Percentiles rank a stretch among this genome's conserved stretches.
Evolutionary conservation across 2,113 vertebrate species (phyloP).

Genomic region (Pipa parva): DNA sequence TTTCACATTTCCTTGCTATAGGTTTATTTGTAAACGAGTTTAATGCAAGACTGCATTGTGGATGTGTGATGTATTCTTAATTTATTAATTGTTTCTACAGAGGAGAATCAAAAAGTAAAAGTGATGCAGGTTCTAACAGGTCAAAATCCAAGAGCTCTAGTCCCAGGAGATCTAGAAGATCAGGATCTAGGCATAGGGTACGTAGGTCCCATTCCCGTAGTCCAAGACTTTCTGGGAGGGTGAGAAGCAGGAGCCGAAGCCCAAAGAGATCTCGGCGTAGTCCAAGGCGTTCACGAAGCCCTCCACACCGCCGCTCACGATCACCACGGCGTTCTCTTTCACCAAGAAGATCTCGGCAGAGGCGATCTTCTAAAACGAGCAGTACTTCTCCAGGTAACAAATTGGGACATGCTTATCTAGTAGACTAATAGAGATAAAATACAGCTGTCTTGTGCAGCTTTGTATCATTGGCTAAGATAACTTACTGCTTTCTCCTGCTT

Average conservation of each 20-base stretch:
- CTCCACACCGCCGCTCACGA: background rate
- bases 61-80: background rate
- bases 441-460: too few relatives aligned
- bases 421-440: background rate
- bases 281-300: constrained; percentile 44
- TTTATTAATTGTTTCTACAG: constrained; percentile 47
- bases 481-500: too few relatives aligned
- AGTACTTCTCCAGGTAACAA: constrained; percentile 65
- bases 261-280: constrained; percentile 48
- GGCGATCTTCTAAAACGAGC: constrained; percentile 52
- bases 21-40: too few relatives aligned
- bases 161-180: constrained; percentile 55
- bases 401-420: background rate
- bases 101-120: constrained; percentile 55
- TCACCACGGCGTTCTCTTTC: constrained; percentile 53
- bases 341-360: constrained; percentile 49
- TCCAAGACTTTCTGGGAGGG: constrained; percentile 48
- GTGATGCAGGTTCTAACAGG: constrained; percentile 55
- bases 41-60: too few relatives aligned
- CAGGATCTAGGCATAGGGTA: constrained; percentile 52
- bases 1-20: background rate
- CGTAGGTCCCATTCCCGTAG: constrained; percentile 59
- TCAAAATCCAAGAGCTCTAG: constrained; percentile 57
- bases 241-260: constrained; percentile 60
- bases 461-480: too few relatives aligned